Base-by-base conservation (phyloP, 1,140 invertebrate genomes). In the Hypothenemus hampei region DNA sequence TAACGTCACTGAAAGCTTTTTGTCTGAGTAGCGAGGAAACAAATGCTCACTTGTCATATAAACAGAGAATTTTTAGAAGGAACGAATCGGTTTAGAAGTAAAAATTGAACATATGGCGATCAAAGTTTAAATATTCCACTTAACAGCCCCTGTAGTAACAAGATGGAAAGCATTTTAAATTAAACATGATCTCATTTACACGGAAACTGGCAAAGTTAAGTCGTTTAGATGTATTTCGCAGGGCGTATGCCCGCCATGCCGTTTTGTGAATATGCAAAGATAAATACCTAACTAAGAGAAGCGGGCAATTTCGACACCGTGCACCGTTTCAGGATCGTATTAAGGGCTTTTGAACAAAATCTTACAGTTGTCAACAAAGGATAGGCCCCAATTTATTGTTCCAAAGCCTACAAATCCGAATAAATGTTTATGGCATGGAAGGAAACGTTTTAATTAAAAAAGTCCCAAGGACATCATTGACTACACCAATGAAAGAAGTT, bases 211-310 rank as follows among this genome's bases (percentile, higher is more conserved):
- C 35, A 56, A 56, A 56, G 53, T 56, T 56, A 56, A 48, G 44
- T 56, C 53, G 53, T 47, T 56, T 56, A 56, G 53, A 56, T 36
- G 44, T 56, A 56, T 56, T 56, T 56, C 53, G 53, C 53, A 56
- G 53, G 45, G 53, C 53, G 53, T 56, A 47, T 48, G 53, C 53
- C 45, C 51, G 35, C 37, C 44, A 39, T 56, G 35, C 37, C 44
- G 45, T 56, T 48, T 40, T 56, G 31, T 56, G 53, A 56, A 56
- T 56, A 56, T 56, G 53, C 53, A 56, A 48, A 56, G 45, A 56
- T 56, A 56, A 56, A 56, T 56, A 56, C 53, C 53, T 56, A 56
- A 56, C 53, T 48, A 56, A 56, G 45, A 45, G 45, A 48, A 48
- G 45, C 53, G 35, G 53, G 45, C 45, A 56, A 56, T 48, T 56